Percentiles rank a stretch among this genome's conserved stretches.
These are phyloP conservation scores for Ictalurus furcatus DNA, from an alignment of 2,113 vertebrate species.

Conservation along the genomic window DNA sequence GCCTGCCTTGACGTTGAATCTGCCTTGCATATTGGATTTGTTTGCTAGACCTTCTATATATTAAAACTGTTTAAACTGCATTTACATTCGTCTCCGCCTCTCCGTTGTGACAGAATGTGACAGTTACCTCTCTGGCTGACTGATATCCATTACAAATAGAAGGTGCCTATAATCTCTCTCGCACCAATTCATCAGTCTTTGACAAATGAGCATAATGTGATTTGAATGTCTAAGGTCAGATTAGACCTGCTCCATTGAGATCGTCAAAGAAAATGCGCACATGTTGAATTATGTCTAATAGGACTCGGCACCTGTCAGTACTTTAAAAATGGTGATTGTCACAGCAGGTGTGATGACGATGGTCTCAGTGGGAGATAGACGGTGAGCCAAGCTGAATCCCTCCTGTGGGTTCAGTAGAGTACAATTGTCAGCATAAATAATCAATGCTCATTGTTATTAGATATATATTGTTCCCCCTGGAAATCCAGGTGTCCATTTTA, in stretches of 20 bases:
- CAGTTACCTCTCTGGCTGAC: background rate
- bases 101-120: too few species aligned
- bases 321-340: slow-evolving; percentile 48
- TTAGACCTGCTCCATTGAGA: slow-evolving; percentile 32
- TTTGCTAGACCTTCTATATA: too few species aligned
- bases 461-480: slow-evolving; percentile 40
- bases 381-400: slow-evolving; percentile 36
- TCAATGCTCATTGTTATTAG: slow-evolving; percentile 47
- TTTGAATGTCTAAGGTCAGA: slow-evolving; percentile 46
- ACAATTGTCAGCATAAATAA: slow-evolving; percentile 36
- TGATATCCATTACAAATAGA: background rate
- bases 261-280: background rate
- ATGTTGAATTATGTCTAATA: slow-evolving; percentile 29
- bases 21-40: too few species aligned
- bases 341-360: slow-evolving; percentile 41
- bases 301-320: slow-evolving; percentile 44
- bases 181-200: background rate
- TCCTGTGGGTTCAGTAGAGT: slow-evolving; percentile 15
- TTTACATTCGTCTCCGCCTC: too few species aligned
- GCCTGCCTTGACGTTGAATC: too few species aligned
- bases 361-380: slow-evolving; percentile 46
- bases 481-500: slow-evolving; percentile 39
- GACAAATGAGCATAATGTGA: slow-evolving; percentile 43
- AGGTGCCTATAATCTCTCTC: background rate
- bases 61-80: too few species aligned